Percentiles rank a stretch among this genome's conserved stretches.
phyloP scores from a whole-genome alignment of 30 jellyfish, hydroid and myxozoan genomes.

The Cassiopea xamachana region DNA sequence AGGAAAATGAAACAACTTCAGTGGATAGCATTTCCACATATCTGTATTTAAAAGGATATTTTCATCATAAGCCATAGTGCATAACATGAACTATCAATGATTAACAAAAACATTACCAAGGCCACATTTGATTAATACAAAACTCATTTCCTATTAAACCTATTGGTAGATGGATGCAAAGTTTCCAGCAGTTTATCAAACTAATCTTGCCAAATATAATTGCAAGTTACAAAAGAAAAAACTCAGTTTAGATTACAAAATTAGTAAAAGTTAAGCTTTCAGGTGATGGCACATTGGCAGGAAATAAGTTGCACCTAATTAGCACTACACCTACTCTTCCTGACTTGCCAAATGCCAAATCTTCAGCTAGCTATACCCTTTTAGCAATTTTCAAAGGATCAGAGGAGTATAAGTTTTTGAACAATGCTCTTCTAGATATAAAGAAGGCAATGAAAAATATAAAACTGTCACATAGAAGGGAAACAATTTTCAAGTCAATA shows the following conservation, averaged over 20 bases:
- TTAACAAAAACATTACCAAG: not conserved
- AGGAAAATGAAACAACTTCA: not conserved
- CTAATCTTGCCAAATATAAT: not conserved
- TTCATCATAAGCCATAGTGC: not conserved
- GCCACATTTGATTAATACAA: no score
- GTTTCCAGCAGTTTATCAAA: not conserved
- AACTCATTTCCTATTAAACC: not conserved
- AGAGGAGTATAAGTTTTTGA: not conserved
- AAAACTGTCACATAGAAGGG: not conserved
- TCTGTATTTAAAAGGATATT: not conserved
- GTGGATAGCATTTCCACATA: not conserved
- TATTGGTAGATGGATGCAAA: not conserved
- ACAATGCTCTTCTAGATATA: not conserved
- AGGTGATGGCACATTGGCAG: not conserved
- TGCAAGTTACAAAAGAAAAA: not conserved
- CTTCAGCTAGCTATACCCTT: not conserved
- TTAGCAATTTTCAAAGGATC: not conserved
- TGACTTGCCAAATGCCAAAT: not conserved
- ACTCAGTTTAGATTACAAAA: not conserved
- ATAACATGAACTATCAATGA: not conserved
- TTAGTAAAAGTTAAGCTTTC: not conserved
- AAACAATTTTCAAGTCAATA: not conserved
- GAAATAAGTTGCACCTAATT: not conserved
- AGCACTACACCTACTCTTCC: not conserved
- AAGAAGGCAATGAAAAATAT: not conserved